A percentile compares a stretch with the other conserved stretches of the same genome.
Evolutionary conservation across 2,888 invertebrate species (phyloP).

Genomic region (Tetropium fuscum): DNA sequence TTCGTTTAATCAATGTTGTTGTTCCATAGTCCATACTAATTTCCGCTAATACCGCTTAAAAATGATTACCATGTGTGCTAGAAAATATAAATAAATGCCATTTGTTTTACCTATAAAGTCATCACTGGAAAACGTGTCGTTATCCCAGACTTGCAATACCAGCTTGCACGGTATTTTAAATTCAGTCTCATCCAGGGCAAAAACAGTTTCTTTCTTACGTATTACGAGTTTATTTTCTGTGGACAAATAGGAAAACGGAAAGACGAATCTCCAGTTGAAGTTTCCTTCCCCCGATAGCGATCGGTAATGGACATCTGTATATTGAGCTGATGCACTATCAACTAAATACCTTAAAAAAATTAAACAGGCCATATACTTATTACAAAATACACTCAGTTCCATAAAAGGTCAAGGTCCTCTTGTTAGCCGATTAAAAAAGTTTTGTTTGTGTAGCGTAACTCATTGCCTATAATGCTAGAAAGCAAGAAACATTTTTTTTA

Average conservation of each 20-base stretch:
- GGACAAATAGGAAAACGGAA: conserved; percentile 80
- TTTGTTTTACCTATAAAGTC: conserved; percentile 84
- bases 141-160: conserved; percentile 86
- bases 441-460: too few relatives aligned
- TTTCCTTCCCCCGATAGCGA: conserved; percentile 83
- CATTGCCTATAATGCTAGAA: too few relatives aligned
- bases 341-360: conserved; percentile 74
- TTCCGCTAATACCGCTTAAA: too few relatives aligned
- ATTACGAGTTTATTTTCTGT: conserved; percentile 82
- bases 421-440: too few relatives aligned
- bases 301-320: conserved; percentile 87
- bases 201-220: conserved; percentile 71
- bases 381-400: too few relatives aligned
- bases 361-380: too few relatives aligned
- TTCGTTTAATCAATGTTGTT: too few relatives aligned
- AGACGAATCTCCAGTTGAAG: conserved; percentile 94
- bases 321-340: conserved; percentile 75
- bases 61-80: too few relatives aligned
- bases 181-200: conserved; percentile 73
- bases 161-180: conserved; percentile 80
- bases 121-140: conserved; percentile 79
- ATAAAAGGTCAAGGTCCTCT: too few relatives aligned
- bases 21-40: too few relatives aligned
- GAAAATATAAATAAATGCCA: too few relatives aligned
- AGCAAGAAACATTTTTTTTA: too few relatives aligned